phyloP scores from a whole-genome alignment of 2,113 vertebrate species.

The Cairina moschata region DNA sequence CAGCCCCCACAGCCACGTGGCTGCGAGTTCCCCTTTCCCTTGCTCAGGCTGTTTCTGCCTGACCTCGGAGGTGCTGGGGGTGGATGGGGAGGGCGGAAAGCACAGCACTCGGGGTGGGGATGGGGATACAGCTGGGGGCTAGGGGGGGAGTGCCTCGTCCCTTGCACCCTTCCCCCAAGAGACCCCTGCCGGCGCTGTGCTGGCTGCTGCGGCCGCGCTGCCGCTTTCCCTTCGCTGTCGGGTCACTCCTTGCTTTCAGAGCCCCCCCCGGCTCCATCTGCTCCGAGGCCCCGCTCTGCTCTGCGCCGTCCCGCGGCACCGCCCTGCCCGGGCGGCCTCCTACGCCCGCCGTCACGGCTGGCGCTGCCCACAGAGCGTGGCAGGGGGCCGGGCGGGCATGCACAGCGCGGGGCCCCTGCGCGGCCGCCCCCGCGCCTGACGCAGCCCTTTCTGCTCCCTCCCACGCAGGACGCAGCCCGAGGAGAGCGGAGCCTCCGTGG shows the following conservation, averaged over 20 bases:
- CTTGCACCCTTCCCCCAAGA: background rate
- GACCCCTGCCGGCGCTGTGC: background rate
- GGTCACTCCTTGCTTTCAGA: background rate
- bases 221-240: too few species aligned
- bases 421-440: background rate
- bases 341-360: background rate
- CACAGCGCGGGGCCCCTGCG: background rate
- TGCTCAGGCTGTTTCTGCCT: background rate
- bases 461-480: slow-evolving; percentile 80
- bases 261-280: background rate
- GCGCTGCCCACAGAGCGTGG: background rate
- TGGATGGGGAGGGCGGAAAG: background rate
- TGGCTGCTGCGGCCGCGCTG: background rate
- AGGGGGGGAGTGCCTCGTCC: background rate
- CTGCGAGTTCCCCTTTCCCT: background rate
- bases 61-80: background rate
- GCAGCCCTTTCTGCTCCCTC: background rate
- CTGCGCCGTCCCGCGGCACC: background rate
- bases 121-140: background rate
- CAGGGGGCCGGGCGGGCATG: background rate
- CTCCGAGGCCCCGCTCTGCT: background rate
- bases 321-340: background rate
- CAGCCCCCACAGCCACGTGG: background rate
- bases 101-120: background rate
- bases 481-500: slow-evolving; percentile 64